Conservation (phyloP, 2,888 invertebrate species). For the Synanthedon formicaeformis region DNA sequence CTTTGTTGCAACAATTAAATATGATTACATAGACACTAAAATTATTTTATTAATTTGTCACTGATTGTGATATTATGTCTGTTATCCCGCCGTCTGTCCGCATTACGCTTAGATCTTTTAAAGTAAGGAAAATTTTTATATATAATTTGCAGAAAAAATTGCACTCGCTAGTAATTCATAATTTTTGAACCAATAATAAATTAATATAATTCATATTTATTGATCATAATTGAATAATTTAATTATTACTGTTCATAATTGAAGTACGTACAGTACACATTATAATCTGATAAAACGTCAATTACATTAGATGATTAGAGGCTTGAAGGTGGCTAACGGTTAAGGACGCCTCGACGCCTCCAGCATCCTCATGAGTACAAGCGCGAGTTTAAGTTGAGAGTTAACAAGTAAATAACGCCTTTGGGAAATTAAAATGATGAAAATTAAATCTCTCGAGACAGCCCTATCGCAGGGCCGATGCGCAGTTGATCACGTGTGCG, state of each 20-base stretch:
- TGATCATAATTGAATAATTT: not conserved
- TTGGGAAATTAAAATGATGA: conserved; percentile 9
- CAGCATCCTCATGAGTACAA: not conserved
- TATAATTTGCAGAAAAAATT: not conserved
- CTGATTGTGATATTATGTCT: no score
- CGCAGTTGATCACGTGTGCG: conserved; percentile 20
- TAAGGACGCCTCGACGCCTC: no score
- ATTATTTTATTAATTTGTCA: no score
- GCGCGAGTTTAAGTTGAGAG: not conserved
- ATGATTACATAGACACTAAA: no score
- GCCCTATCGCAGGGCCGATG: conserved; percentile 10
- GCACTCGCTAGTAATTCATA: not conserved
- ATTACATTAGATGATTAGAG: no score
- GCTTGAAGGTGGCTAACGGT: no score
- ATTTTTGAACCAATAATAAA: not conserved
- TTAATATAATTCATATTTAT: not conserved
- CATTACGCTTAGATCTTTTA: no score
- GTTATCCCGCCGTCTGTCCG: no score
- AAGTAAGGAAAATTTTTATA: no score
- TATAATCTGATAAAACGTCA: no score
- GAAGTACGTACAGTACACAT: no score
- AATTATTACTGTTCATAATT: not conserved
- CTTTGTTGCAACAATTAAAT: no score
- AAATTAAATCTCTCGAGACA: conserved; percentile 14
- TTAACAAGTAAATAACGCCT: conserved; percentile 5